Evolutionary conservation across 2,113 vertebrate genomes (phyloP), one percentile per base, ranked within the genome.

Genomic region (Rafetus swinhoei): DNA sequence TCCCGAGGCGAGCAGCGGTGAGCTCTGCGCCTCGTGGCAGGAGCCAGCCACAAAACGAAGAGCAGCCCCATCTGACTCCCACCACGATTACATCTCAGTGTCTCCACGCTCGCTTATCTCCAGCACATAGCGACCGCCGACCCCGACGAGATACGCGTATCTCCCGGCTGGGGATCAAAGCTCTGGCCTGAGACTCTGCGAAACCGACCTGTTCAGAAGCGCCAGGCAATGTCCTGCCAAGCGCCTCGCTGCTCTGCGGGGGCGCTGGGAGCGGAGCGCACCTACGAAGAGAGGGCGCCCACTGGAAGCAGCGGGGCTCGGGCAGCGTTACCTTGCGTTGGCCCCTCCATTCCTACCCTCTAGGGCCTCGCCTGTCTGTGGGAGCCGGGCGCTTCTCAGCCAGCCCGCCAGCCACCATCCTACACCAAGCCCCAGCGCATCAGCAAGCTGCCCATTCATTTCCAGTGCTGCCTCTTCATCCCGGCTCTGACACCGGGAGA

Each of bases 61-160:
- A 77, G 69, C 57, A 11, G 83, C 62, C 53, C 62, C 25, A 9
- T 55, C 25, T 72, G 32, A 55, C 88, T 90, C 54, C 84, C 32
- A 52, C 84, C 32, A 52, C 53, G 69, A 84, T 83, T 84, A 9
- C 65, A n/a, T 69, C 39, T 5, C 76, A 59, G 39, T 55, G 29
- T 65, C 32, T 16, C 60, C 60, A 15, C 60, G n/a, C 88, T 53
- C 45, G 82, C 82, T 97, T 90, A 90, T 95, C 93, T 54, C 82
- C 87, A 50, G 79, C 74, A 92, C 93, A 96, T 95, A 93, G 89
- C 53, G 27, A 87, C 85, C 90, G 96, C 92, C 97, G 96, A 90
- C 95, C 82, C 25, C 52, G 79, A 69, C 56, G 59, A 97, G 97
- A 96, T 90, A 95, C 50, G 72, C 79, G 18, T 52, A 0, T 77